These are phyloP conservation scores for Caenorhabditis sp. DNA, from an alignment of 2,888 invertebrate genomes.

Conservation along the genomic window DNA sequence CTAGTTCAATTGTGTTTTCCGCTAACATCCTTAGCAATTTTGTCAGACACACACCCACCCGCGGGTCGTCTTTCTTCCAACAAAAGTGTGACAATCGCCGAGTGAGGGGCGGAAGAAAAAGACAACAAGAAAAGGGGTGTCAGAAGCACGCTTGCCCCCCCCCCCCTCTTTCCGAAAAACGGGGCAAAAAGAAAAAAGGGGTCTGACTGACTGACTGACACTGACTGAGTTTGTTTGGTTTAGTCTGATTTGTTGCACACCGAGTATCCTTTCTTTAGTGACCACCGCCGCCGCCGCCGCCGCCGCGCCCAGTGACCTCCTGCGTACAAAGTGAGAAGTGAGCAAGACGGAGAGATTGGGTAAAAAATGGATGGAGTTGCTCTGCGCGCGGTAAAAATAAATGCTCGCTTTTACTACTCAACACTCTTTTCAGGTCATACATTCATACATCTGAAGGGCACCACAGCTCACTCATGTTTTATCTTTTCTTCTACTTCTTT, in stretches of 20 bases:
- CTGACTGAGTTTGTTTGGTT: slow-evolving; percentile 52
- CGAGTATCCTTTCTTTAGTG: slow-evolving; percentile 38
- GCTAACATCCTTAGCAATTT: not conserved
- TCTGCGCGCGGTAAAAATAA: slow-evolving; percentile 40
- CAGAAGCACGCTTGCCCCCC: slow-evolving; percentile 35
- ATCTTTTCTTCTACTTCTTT: slow-evolving; percentile 7
- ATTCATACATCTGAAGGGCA: not conserved
- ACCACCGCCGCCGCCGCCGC: too few species aligned
- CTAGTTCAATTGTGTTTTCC: not conserved
- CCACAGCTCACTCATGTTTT: not conserved
- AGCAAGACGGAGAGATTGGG: slow-evolving; percentile 8
- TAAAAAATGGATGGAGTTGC: too few species aligned
- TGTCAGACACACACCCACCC: not conserved
- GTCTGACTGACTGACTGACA: slow-evolving; percentile 44
- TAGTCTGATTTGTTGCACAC: slow-evolving; percentile 51
- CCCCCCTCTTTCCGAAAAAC: not conserved
- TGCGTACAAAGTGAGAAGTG: not conserved
- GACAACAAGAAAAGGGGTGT: slow-evolving; percentile 29
- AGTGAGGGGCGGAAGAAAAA: slow-evolving; percentile 15
- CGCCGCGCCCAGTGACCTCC: too few species aligned
- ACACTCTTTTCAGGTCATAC: not conserved
- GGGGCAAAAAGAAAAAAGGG: slow-evolving; percentile 5
- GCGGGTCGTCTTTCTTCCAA: not conserved
- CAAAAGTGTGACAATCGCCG: slow-evolving; percentile 25
- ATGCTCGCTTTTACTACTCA: slow-evolving; percentile 22